Evolutionary conservation across 2,888 invertebrate species (phyloP).

Genomic region (Synanthedon andrenaeformis): DNA sequence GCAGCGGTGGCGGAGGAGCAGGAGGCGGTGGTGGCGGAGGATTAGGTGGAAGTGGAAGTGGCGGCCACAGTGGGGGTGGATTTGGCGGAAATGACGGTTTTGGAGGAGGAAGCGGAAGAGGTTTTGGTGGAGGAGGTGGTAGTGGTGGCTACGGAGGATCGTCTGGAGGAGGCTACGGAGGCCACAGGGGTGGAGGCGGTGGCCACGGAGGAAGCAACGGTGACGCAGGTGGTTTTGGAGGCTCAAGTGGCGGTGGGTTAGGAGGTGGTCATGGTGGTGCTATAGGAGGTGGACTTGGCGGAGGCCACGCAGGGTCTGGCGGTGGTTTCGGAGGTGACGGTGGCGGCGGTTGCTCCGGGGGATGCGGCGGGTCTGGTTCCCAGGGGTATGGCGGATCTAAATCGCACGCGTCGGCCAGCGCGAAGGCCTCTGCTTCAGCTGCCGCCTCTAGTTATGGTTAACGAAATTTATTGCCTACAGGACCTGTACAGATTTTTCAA

Average conservation of each 20-base stretch:
- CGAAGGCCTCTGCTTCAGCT: constrained; percentile 35
- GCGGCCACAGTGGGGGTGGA: constrained; percentile 9
- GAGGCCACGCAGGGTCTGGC: constrained; percentile 14
- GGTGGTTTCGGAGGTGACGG: constrained; percentile 11
- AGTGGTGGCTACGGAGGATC: constrained; percentile 15
- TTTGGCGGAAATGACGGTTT: constrained; percentile 12
- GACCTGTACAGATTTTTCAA: background rate
- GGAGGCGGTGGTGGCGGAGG: constrained; percentile 13
- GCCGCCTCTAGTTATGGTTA: constrained; percentile 39
- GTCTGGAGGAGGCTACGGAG: constrained; percentile 22
- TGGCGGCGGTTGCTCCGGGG: constrained; percentile 10
- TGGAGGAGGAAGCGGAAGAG: constrained; percentile 8
- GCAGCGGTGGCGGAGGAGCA: constrained; percentile 23
- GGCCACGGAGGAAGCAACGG: constrained; percentile 12
- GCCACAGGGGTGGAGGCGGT: constrained; percentile 10
- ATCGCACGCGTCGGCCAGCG: constrained; percentile 35
- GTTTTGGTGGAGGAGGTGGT: constrained; percentile 19
- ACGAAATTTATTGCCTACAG: constrained; percentile 1
- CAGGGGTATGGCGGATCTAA: constrained; percentile 23
- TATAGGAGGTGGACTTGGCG: constrained; percentile 15
- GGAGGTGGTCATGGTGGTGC: constrained; percentile 10
- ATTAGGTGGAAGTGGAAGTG: constrained; percentile 24
- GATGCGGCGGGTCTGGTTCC: constrained; percentile 15
- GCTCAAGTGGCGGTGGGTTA: constrained; percentile 15
- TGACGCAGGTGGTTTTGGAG: constrained; percentile 8